Evolutionary conservation across 2,888 invertebrate genomes (phyloP).

Genomic region (Schizotus pectinicornis): DNA sequence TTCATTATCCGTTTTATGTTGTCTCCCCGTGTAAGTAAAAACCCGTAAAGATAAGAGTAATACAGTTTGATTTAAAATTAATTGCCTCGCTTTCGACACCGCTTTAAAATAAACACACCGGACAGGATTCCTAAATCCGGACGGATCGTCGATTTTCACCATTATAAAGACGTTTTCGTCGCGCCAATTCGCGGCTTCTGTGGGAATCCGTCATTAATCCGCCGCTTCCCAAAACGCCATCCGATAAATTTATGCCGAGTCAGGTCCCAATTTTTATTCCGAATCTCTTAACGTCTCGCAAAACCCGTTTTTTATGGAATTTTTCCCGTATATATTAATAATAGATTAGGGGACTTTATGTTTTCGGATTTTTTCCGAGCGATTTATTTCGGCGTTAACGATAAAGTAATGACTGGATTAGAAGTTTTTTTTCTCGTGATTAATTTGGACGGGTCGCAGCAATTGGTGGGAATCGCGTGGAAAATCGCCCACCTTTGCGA

Average conservation of each 20-base stretch:
- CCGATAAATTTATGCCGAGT: not conserved
- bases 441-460: not conserved
- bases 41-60: slow-evolving; percentile 33
- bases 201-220: not conserved
- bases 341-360: slow-evolving; percentile 22
- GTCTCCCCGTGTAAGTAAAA: slow-evolving; percentile 32
- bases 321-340: slow-evolving; percentile 28
- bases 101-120: slow-evolving; percentile 23
- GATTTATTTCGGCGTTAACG: too few relatives aligned
- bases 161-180: slow-evolving; percentile 2
- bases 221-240: too few relatives aligned
- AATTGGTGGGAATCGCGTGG: too few relatives aligned
- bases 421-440: slow-evolving; percentile 4
- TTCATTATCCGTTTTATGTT: slow-evolving; percentile 29
- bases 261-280: slow-evolving; percentile 3
- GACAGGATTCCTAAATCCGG: slow-evolving; percentile 20
- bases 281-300: slow-evolving; percentile 27
- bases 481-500: too few relatives aligned
- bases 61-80: slow-evolving; percentile 33
- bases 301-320: slow-evolving; percentile 28
- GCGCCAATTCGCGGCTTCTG: not conserved
- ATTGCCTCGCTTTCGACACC: slow-evolving; percentile 31
- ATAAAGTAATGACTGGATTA: too few relatives aligned
- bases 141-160: not conserved
- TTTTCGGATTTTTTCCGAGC: slow-evolving; percentile 3